Conservation (phyloP, 2,113 vertebrate genomes). For the Tupaia chinensis region DNA sequence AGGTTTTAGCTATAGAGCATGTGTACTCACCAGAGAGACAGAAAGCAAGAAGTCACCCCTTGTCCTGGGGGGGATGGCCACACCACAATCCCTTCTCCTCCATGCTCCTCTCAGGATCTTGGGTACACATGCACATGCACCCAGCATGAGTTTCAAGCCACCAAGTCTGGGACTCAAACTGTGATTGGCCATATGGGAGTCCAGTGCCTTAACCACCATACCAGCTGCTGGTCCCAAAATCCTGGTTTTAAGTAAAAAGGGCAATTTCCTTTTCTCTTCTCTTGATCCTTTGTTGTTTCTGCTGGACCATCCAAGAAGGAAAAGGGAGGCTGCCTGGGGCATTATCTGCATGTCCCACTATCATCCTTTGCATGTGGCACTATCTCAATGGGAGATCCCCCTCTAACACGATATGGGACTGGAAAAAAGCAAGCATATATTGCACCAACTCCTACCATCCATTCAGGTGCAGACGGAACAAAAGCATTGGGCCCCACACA, state of each 20-base stretch:
- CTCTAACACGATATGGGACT: background rate
- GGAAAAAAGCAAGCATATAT: background rate
- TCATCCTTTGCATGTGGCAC: background rate
- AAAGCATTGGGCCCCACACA: background rate
- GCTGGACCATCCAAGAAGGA: background rate
- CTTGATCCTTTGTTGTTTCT: background rate
- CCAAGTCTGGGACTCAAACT: background rate
- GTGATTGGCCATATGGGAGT: background rate
- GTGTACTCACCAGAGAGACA: too few relatives aligned
- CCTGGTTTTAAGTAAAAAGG: too few relatives aligned
- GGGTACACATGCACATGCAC: background rate
- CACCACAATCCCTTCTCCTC: too few relatives aligned
- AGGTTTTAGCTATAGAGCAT: too few relatives aligned
- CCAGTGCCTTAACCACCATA: too few relatives aligned
- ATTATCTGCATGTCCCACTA: background rate
- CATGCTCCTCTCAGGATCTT: background rate
- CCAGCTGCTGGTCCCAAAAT: too few relatives aligned
- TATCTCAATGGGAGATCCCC: background rate
- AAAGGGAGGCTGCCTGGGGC: background rate
- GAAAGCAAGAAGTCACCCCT: too few relatives aligned
- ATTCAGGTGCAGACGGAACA: background rate
- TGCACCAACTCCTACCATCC: background rate
- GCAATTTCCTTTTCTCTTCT: background rate
- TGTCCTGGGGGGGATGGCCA: too few relatives aligned
- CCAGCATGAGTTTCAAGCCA: too few relatives aligned